Percentiles rank a stretch among this genome's conserved stretches.
These are phyloP conservation scores for Listrodromus nycthemerus DNA, from an alignment of 2,888 invertebrate species.

Conservation along the genomic window DNA sequence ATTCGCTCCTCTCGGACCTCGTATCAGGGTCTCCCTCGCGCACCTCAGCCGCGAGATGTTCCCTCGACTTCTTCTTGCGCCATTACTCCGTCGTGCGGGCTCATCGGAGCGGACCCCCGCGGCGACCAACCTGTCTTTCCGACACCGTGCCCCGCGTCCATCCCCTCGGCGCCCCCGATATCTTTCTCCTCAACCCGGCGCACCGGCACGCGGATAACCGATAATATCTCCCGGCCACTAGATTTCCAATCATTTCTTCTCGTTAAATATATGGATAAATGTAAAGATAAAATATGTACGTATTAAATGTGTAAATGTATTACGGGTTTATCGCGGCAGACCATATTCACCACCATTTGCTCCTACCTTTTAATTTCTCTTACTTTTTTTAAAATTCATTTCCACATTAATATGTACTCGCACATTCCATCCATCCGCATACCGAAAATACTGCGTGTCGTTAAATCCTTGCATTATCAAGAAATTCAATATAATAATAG, in stretches of 20 bases:
- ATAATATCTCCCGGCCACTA: conserved; percentile 70
- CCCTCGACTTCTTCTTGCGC: conserved; percentile 64
- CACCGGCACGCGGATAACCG: conserved; percentile 73
- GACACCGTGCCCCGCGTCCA: conserved; percentile 77
- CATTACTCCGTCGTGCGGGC: conserved; percentile 73
- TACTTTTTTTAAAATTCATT: not conserved
- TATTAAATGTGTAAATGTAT: not conserved
- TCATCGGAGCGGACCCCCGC: conserved; percentile 80
- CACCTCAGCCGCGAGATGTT: conserved; percentile 46
- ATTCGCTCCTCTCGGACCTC: conserved; percentile 28
- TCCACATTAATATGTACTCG: not conserved
- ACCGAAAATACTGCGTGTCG: too few relatives aligned
- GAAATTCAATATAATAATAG: not conserved
- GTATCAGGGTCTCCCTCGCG: conserved; percentile 48
- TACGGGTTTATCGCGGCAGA: not conserved
- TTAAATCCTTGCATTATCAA: too few relatives aligned
- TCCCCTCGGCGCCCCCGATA: conserved; percentile 45
- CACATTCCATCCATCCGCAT: too few relatives aligned
- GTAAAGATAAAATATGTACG: not conserved
- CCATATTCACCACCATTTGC: not conserved
- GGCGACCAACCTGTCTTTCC: conserved; percentile 83
- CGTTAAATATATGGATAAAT: not conserved
- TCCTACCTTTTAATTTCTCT: not conserved
- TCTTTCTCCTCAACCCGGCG: conserved; percentile 41
- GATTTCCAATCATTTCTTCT: conserved; percentile 24